Evolutionary conservation across 2,888 invertebrate species (phyloP).

Genomic region (Lucinisca nassula): DNA sequence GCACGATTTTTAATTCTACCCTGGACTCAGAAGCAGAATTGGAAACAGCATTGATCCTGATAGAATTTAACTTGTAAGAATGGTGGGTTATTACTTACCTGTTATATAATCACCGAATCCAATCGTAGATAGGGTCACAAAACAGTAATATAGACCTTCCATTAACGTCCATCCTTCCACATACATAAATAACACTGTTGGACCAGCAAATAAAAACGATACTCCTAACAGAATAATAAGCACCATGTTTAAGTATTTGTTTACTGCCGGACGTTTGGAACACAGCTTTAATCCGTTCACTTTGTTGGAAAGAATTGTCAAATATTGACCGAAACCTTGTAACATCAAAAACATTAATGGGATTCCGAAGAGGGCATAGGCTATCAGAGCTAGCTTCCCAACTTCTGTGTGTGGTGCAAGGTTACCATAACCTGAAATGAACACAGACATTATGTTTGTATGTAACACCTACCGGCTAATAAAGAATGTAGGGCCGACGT

Average conservation of each 20-base stretch:
- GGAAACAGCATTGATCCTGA: too few species aligned
- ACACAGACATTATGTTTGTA: too few species aligned
- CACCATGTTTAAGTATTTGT: constrained; percentile 79
- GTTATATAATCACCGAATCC: constrained; percentile 84
- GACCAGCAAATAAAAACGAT: constrained; percentile 77
- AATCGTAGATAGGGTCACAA: constrained; percentile 82
- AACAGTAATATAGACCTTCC: constrained; percentile 83
- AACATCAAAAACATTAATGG: constrained; percentile 82
- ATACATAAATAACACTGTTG: constrained; percentile 76
- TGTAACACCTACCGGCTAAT: too few species aligned
- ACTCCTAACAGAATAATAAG: constrained; percentile 76
- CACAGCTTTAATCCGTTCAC: constrained; percentile 79
- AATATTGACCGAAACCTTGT: constrained; percentile 79
- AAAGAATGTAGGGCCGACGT: too few species aligned
- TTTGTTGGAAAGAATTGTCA: constrained; percentile 71
- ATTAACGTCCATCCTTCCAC: constrained; percentile 82
- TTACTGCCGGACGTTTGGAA: constrained; percentile 76
- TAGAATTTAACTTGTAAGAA: too few species aligned
- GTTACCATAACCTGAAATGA: constrained; percentile 82
- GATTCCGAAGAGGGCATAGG: constrained; percentile 83
- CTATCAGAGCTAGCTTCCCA: constrained; percentile 79
- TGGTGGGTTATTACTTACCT: too few species aligned
- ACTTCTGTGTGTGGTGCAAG: constrained; percentile 78
- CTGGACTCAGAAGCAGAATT: too few species aligned
- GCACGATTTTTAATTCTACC: too few species aligned